Conservation (phyloP, 2,797 vertebrate species). For the Helicolenus hilgendorfi region DNA sequence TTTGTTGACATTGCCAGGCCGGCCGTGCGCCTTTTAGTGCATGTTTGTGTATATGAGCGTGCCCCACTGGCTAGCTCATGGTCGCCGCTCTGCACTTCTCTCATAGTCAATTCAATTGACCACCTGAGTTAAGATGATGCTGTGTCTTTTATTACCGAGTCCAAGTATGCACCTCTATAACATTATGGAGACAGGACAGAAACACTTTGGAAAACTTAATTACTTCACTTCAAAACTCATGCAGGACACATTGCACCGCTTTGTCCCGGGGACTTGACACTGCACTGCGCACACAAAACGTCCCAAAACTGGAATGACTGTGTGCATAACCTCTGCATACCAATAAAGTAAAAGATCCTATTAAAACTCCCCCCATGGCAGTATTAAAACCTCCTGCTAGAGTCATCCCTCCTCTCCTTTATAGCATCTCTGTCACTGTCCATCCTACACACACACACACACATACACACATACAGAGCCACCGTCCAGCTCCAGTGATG, state of each 20-base stretch:
- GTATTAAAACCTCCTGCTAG: slow-evolving; percentile 43
- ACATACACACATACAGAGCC: slow-evolving; percentile 53
- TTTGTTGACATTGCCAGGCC: too few relatives aligned
- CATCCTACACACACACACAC: neutral
- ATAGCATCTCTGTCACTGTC: slow-evolving; percentile 20
- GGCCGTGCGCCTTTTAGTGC: too few relatives aligned
- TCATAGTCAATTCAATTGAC: too few relatives aligned
- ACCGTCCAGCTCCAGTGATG: slow-evolving; percentile 23
- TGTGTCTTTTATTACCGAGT: too few relatives aligned
- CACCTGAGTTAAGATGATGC: neutral
- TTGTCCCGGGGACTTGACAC: neutral
- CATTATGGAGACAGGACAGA: too few relatives aligned
- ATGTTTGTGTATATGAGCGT: neutral
- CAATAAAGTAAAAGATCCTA: slow-evolving; percentile 65
- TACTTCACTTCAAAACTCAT: neutral
- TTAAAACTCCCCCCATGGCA: slow-evolving; percentile 45
- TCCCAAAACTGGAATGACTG: slow-evolving; percentile 28
- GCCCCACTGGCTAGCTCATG: too few relatives aligned
- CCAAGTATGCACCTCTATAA: neutral
- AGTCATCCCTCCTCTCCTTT: slow-evolving; percentile 39
- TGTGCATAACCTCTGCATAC: slow-evolving; percentile 65
- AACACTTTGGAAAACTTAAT: neutral
- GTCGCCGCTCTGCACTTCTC: too few relatives aligned
- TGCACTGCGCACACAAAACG: neutral
- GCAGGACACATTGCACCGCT: neutral